Evolutionary conservation across 2,888 invertebrate genomes (phyloP).

Genomic region (Lasioglossum lativentre): DNA sequence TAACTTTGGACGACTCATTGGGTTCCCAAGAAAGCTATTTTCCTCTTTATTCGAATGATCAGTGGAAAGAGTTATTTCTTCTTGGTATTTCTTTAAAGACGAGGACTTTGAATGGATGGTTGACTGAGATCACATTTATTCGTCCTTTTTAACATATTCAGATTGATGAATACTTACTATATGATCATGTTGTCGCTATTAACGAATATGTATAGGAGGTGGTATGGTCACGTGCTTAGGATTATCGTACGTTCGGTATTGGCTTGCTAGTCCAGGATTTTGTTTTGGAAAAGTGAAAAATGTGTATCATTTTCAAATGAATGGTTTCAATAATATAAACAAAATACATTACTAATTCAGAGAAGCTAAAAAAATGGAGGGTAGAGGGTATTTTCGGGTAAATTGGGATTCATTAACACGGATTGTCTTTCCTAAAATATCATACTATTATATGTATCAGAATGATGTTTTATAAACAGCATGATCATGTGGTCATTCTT

Average conservation of each 20-base stretch:
- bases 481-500: neutral
- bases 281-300: neutral
- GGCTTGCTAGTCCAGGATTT: neutral
- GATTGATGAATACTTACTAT: neutral
- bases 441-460: neutral
- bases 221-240: neutral
- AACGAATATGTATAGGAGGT: neutral
- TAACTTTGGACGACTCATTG: slow-evolving; percentile 27
- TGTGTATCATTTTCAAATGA: neutral
- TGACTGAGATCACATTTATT: neutral
- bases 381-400: neutral
- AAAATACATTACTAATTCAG: neutral
- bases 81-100: neutral
- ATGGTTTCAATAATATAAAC: neutral
- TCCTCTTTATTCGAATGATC: neutral
- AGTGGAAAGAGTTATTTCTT: neutral
- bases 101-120: neutral
- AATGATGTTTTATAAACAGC: neutral
- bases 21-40: slow-evolving; percentile 43
- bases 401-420: neutral
- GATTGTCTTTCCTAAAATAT: neutral
- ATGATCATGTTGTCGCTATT: slow-evolving; percentile 3
- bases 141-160: neutral
- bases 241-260: neutral
- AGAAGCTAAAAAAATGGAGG: neutral